These are phyloP conservation scores for Steinernema scapterisci DNA, from an alignment of 2,888 invertebrate genomes.

Conservation along the genomic window DNA sequence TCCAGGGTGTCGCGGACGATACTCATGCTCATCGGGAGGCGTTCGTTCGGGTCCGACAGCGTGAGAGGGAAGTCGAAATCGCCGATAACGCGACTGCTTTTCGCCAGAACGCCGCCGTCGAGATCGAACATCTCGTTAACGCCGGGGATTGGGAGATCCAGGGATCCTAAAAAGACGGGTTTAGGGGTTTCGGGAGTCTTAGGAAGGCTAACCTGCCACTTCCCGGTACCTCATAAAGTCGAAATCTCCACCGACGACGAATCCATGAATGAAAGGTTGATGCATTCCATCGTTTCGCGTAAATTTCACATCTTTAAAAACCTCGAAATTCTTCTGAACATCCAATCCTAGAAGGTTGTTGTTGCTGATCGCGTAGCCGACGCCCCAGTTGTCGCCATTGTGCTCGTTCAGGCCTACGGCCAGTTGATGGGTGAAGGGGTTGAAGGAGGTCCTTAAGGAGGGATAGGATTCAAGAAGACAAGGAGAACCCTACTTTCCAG, in stretches of 20 bases:
- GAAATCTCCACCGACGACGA: constrained; percentile 23
- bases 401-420: constrained; percentile 4
- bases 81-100: constrained; percentile 56
- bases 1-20: constrained; percentile 62
- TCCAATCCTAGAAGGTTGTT: constrained; percentile 49
- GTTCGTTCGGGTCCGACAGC: constrained; percentile 57
- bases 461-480: neutral
- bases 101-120: constrained; percentile 56
- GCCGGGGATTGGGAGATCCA: constrained; percentile 45
- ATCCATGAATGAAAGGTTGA: constrained; percentile 35
- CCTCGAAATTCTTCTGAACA: constrained; percentile 57
- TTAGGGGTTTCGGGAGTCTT: neutral
- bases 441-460: constrained; percentile 6
- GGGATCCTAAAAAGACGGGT: neutral
- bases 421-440: constrained; percentile 14
- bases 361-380: constrained; percentile 39
- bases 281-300: constrained; percentile 36
- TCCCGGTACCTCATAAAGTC: neutral
- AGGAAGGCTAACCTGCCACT: neutral
- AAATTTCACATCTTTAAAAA: constrained; percentile 56
- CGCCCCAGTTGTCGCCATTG: constrained; percentile 15
- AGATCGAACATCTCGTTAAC: constrained; percentile 62
- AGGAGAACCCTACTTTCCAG: constrained; percentile 42
- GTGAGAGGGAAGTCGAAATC: constrained; percentile 61
- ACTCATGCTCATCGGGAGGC: constrained; percentile 57